These are phyloP conservation scores for Aramus guarauna DNA, from an alignment of 2,113 vertebrate species.

Conservation along the genomic window DNA sequence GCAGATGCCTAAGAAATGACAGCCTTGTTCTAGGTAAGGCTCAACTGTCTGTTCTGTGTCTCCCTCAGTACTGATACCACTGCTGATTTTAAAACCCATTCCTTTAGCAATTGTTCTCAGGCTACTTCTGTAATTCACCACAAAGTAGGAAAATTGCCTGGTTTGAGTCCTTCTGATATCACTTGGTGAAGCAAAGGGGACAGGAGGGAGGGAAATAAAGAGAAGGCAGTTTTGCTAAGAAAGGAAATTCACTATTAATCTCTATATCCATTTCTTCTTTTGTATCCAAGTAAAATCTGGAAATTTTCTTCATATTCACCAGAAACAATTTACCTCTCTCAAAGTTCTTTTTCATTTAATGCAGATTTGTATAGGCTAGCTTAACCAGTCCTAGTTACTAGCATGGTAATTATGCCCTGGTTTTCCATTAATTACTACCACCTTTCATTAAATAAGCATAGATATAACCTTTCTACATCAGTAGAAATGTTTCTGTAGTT, in stretches of 20 bases:
- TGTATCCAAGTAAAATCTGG: background rate
- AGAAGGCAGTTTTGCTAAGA: background rate
- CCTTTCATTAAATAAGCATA: background rate
- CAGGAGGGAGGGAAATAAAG: background rate
- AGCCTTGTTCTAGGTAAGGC: background rate
- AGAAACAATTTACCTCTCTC: background rate
- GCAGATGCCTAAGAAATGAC: background rate
- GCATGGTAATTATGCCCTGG: background rate
- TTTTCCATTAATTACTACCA: background rate
- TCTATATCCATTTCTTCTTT: background rate
- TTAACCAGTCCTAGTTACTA: background rate
- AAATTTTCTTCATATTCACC: background rate
- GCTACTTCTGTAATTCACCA: background rate
- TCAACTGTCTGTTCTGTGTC: background rate
- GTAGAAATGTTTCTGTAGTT: background rate
- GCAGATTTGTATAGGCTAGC: background rate
- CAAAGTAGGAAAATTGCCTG: background rate
- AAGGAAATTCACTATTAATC: background rate
- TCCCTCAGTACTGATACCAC: background rate
- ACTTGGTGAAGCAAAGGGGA: background rate
- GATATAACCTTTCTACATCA: background rate
- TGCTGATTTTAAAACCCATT: background rate
- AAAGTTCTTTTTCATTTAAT: background rate
- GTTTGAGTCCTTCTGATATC: background rate
- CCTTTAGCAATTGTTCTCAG: background rate